These are phyloP conservation scores for Meteorus colon DNA, from an alignment of 2,888 invertebrate species.

Conservation along the genomic window DNA sequence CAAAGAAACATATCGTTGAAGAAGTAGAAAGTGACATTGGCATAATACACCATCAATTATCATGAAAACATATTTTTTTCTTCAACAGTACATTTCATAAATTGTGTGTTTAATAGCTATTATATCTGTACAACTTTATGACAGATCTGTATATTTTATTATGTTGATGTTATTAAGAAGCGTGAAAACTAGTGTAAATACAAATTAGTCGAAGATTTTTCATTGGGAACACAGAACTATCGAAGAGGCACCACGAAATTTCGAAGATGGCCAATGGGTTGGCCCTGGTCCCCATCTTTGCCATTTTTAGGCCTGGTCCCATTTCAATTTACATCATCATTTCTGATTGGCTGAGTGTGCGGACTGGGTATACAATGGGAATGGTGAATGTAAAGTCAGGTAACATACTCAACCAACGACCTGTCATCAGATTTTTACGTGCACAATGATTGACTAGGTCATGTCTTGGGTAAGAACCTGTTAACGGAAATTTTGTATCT, in stretches of 20 bases:
- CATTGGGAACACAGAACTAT: constrained; percentile 60
- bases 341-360: constrained; percentile 39
- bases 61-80: constrained; percentile 34
- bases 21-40: constrained; percentile 2
- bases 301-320: background rate
- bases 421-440: background rate
- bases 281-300: constrained; percentile 4
- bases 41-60: constrained; percentile 26
- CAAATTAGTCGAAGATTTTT: constrained; percentile 70
- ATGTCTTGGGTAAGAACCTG: constrained; percentile 55
- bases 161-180: constrained; percentile 50
- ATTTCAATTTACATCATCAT: constrained; percentile 9
- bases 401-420: background rate
- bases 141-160: constrained; percentile 53
- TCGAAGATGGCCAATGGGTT: constrained; percentile 4
- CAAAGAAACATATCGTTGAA: constrained; percentile 2
- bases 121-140: constrained; percentile 32
- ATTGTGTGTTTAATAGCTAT: background rate
- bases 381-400: background rate
- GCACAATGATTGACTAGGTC: background rate
- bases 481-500: constrained; percentile 68
- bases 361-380: background rate
- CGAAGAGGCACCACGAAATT: constrained; percentile 51
- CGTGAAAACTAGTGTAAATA: constrained; percentile 68
- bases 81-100: constrained; percentile 4